These are phyloP conservation scores for Oreochromis tanganicae DNA, from an alignment of 2,113 vertebrate species.

Conservation along the genomic window DNA sequence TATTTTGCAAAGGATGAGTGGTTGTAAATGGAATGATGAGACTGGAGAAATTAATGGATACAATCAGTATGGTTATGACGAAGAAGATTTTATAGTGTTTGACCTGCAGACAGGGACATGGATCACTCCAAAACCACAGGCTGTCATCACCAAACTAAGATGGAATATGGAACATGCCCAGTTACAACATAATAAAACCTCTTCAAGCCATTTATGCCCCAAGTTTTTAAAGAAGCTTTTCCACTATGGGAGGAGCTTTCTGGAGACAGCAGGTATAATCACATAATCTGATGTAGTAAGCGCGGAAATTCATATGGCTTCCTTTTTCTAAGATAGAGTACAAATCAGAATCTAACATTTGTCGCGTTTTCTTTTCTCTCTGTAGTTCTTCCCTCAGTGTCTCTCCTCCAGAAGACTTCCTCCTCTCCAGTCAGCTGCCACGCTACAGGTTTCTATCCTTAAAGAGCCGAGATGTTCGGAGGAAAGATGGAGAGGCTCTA, in stretches of 20 bases:
- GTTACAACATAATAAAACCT: fast-evolving
- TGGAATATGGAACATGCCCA: fast-evolving
- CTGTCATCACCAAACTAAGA: not conserved
- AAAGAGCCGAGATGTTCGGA: fast-evolving
- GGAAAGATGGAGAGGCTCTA: not conserved
- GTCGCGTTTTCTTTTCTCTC: fast-evolving
- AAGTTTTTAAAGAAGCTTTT: not conserved
- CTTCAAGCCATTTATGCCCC: not conserved
- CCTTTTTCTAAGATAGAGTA: fast-evolving
- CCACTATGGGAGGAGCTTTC: not conserved
- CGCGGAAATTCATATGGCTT: not conserved
- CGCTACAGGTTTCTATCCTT: fast-evolving
- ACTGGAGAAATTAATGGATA: not conserved
- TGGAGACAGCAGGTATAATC: not conserved
- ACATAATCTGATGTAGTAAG: not conserved
- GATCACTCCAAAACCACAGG: not conserved
- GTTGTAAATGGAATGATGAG: not conserved
- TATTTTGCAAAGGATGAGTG: not conserved
- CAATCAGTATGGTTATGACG: not conserved
- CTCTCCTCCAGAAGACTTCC: not conserved
- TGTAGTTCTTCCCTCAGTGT: fast-evolving
- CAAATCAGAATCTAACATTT: not conserved
- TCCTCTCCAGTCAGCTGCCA: not conserved
- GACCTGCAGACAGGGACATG: not conserved
- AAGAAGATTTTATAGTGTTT: not conserved